Base-by-base conservation (phyloP, 2,888 invertebrate genomes). In the Apodemia zela region DNA sequence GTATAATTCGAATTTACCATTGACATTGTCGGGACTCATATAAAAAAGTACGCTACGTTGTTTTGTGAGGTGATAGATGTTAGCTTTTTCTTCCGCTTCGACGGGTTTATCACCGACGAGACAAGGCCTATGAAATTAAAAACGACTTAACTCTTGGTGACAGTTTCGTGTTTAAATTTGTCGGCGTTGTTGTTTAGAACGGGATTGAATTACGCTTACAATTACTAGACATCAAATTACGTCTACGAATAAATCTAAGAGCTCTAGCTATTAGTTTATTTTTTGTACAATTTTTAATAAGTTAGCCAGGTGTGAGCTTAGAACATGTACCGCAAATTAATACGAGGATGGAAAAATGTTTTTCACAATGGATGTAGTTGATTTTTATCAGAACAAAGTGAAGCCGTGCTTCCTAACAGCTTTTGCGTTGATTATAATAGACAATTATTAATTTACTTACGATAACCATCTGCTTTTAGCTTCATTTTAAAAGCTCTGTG, bases 11-110 rank as follows among this genome's bases (percentile, higher is more conserved):
- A 80, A 78, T 82, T 79, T 81, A 85, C 86, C 83, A 88, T 84
- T 88, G 88, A 86, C 89, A 87, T 82, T 80, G 80, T 63, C 79
- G 72, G 42, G 77, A 79, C 77, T 81, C 81, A 78, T 87, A 85
- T 86, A 85, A 80, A 77, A 80, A 86, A 47, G 82, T 84, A 82
- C 71, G 80, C 80, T 81, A 82, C 81, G 77, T 82, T 84, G 81
- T 84, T 84, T 84, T 80, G 79, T 83, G 74, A 78, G 74, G 77
- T 84, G 83, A 86, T 87, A 85, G 82, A 82, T 78, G 82, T 80
- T 83, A 42, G 42, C 80, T 80, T 81, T 81, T 77, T 76, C 76
- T 83, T 78, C 83, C 81, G 80, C 83, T 74, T 73, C 79, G 81
- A 63, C 73, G 80, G 74, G 71, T 82, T 77, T 73, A 78, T 80